Evolutionary conservation across 2,797 vertebrate genomes (phyloP).

Genomic region (Enteromius unitaeniatus): DNA sequence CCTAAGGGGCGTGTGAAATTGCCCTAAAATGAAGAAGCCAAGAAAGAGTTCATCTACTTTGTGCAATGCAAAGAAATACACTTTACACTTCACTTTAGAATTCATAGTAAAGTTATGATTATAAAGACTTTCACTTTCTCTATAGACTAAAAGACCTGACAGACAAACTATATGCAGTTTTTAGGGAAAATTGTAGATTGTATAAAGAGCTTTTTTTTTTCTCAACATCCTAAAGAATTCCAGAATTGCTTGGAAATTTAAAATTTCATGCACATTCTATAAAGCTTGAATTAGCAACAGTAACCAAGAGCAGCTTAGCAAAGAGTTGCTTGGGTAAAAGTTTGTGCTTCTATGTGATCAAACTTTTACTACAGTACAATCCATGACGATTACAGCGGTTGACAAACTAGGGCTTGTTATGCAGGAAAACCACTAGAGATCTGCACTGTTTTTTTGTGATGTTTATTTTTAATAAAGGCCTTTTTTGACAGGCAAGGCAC

Average conservation of each 20-base stretch:
- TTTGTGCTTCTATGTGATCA: not conserved
- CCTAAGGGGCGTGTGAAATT: not conserved
- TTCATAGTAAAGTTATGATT: not conserved
- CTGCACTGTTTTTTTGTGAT: not conserved
- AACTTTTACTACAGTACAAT: not conserved
- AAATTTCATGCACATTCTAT: not conserved
- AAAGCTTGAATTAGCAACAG: not conserved
- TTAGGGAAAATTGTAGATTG: not conserved
- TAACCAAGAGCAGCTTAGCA: not conserved
- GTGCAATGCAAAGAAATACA: constrained; percentile 12
- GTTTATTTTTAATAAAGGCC: constrained; percentile 1
- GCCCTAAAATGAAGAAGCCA: constrained; percentile 13
- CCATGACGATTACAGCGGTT: not conserved
- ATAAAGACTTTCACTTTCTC: constrained; percentile 1
- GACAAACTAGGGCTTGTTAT: not conserved
- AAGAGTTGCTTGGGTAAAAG: not conserved
- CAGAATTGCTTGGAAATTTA: too few relatives aligned
- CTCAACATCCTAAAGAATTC: too few relatives aligned
- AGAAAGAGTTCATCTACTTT: not conserved
- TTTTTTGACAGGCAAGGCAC: not conserved
- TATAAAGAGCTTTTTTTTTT: not conserved
- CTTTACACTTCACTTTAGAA: too few relatives aligned
- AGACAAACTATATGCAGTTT: not conserved
- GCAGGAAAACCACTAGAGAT: not conserved
- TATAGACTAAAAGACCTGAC: not conserved